These are phyloP conservation scores for Drosophila bunnanda DNA, from an alignment of 2,888 invertebrate species.

Conservation along the genomic window DNA sequence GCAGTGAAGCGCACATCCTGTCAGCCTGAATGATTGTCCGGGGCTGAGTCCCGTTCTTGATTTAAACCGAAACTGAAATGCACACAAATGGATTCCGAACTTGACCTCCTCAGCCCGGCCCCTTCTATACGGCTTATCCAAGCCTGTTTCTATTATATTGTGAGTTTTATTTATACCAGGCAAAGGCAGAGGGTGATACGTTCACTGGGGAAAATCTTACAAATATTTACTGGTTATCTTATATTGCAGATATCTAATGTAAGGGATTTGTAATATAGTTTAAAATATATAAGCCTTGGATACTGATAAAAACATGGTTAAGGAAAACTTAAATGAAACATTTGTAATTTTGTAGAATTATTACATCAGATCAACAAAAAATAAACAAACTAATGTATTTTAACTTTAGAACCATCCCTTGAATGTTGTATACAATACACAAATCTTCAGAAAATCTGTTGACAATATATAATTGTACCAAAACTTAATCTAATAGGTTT, in stretches of 20 bases:
- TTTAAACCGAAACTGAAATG: constrained; percentile 80
- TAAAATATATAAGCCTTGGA: no score
- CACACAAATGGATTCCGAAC: constrained; percentile 80
- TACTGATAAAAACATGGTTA: no score
- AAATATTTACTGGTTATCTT: neutral
- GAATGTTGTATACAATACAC: neutral
- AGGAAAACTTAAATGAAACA: no score
- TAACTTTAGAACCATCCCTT: no score
- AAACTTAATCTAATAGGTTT: neutral
- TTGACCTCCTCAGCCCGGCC: constrained; percentile 45
- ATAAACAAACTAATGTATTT: no score
- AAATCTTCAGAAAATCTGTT: neutral
- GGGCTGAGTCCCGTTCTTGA: constrained; percentile 53
- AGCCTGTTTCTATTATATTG: constrained; percentile 64
- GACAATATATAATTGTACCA: neutral
- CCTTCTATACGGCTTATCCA: neutral
- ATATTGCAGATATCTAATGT: neutral
- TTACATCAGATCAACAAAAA: no score
- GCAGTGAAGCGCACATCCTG: constrained; percentile 80
- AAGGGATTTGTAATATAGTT: neutral
- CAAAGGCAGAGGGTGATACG: neutral
- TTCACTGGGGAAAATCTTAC: constrained; percentile 7
- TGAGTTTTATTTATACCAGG: constrained; percentile 35
- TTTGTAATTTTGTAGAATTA: no score
- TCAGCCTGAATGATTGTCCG: constrained; percentile 78